These are phyloP conservation scores for Ploceus nigricollis DNA, from an alignment of 2,113 vertebrate genomes.

Conservation along the genomic window DNA sequence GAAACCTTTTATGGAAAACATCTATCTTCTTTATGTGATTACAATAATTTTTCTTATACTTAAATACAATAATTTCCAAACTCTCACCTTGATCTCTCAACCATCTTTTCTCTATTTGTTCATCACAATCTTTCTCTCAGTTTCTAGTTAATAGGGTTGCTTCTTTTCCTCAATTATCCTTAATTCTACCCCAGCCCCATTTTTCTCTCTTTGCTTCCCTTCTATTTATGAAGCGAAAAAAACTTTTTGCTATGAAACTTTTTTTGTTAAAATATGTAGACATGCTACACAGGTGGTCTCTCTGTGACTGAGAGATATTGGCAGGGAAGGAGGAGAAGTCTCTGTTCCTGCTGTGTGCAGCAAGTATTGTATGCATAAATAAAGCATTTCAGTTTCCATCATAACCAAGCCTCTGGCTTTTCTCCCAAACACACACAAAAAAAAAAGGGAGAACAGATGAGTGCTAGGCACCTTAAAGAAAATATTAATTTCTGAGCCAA, in stretches of 20 bases:
- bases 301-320: background rate
- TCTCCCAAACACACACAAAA: background rate
- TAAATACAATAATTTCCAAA: background rate
- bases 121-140: background rate
- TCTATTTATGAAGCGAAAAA: background rate
- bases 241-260: background rate
- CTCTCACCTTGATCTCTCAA: background rate
- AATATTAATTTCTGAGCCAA: background rate
- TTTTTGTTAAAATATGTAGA: constrained; percentile 4
- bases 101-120: background rate
- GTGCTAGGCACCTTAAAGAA: background rate
- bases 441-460: background rate
- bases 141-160: background rate
- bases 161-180: background rate
- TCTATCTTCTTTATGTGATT: background rate
- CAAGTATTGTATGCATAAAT: constrained; percentile 14
- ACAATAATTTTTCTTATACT: background rate
- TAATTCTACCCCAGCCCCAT: background rate
- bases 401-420: background rate
- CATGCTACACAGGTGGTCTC: background rate
- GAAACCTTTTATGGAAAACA: background rate
- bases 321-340: background rate
- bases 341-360: background rate
- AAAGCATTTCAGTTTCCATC: constrained; percentile 15
- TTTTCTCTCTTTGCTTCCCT: background rate